Base-by-base conservation (phyloP, 2,888 invertebrate species). In the Nomada flava region DNA sequence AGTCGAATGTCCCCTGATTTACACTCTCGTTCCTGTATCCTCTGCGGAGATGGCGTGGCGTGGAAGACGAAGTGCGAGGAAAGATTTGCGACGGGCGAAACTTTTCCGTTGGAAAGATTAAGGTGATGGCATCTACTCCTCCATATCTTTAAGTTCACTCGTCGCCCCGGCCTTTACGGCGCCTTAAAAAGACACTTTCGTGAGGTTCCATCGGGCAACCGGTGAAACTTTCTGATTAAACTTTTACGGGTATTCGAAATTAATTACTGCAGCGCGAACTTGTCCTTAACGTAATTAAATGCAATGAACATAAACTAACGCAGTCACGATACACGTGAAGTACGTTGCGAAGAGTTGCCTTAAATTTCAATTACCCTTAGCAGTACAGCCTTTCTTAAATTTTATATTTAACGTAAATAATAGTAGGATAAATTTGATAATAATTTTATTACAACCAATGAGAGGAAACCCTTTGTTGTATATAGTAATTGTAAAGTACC, bases 121-220 rank as follows among this genome's bases (percentile, higher is more conserved):
- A 87, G 88, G 88, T 87, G 87, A 80, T 71, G 84, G 87, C 86
- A 88, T 87, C 88, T 78, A 80, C 86, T 88, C 78, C 86, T 83
- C 88, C 88, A 87, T 88, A 88, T 88, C 88, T 88, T 88, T 83
- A 87, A 88, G 83, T 88, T 88, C 88, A 88, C 88, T 88, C 88
- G 87, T 83, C 88, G 88, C 86, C 82, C 76, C 79, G 76, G 55
- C 77, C 85, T 88, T 88, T 88, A 83, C 86, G 69, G 81, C 78
- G 26, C 77, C 82, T 82, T 88, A 85, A 88, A 88, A 85, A 85
- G 79, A 86, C 86, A 84, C 84, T 86, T 85, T 78, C 72, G 60
- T 47, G 71, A 63, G 76, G 72, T 60, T 53, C 65, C 15, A 36
- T 44, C 72, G 44, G 68, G 62, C 77, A 59, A 70, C 50, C 59